Base-by-base conservation (phyloP, 2,797 vertebrate genomes). In the Labroides dimidiatus region DNA sequence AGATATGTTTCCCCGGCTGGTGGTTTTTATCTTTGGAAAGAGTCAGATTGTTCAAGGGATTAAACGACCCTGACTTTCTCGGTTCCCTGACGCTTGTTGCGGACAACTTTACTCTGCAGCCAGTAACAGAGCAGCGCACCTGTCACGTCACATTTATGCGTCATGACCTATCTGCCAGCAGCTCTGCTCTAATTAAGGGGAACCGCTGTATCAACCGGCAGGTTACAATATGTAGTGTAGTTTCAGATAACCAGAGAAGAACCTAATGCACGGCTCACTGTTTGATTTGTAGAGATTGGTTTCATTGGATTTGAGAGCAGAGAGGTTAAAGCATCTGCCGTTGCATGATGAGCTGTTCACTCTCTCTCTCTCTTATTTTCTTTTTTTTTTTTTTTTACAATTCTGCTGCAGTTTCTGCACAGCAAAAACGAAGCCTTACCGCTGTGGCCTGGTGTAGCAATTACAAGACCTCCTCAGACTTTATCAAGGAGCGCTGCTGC, bases 401-500 rank as follows among this genome's bases (percentile, higher is more conserved):
- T 44, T 17, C 45, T 33, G 42, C 78, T 65, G 67, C 60, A 62
- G 17, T 78, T 81, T 61, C 72, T 75, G 43, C 49, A 73, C 64
- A 33, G 71, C 53, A 78, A 76, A n/a, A 87, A 82, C 80, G 64
- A 84, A 66, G 69, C 33, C 39, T 83, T 77, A 43, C 77, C n/a
- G 19, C 72, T 71, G 47, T 42, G 74, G 76, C 69, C 62, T 24
- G 54, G 53, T 48, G 79, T 79, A 84, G 79, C 84, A 88, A 88
- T 90, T 88, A 87, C 72, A 76, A 69, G 81, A 78, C 66, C 77
- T 82, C 75, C 80, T 76, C 79, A 63, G 80, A 69, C 77, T 80
- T 88, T 85, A 87, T 77, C 75, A 67, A 75, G 68, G 74, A 81
- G 68, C 12, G 0, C 39, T 33, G 60, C 80, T 78, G 81, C 72